Percentiles rank a stretch among this genome's conserved stretches.
phyloP scores from a whole-genome alignment of 2,888 invertebrate species.

The Drosophila quasianomalipes region DNA sequence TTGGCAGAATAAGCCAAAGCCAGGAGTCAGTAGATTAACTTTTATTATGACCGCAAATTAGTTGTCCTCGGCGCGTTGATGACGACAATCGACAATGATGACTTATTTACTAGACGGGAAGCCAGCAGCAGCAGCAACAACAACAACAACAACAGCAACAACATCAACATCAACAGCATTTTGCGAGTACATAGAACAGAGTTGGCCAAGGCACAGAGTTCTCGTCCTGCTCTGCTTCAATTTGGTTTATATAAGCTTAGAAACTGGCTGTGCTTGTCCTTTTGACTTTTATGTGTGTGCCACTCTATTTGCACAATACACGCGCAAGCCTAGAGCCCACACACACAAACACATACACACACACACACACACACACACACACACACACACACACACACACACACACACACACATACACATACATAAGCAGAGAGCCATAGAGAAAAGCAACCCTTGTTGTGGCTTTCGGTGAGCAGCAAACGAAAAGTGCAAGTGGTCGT shows the following conservation, averaged over 20 bases:
- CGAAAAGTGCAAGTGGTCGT: slow-evolving; percentile 80
- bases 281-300: slow-evolving; percentile 60
- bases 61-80: slow-evolving; percentile 81
- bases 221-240: slow-evolving; percentile 25
- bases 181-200: slow-evolving; percentile 48
- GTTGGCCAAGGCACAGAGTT: slow-evolving; percentile 46
- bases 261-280: slow-evolving; percentile 56
- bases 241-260: slow-evolving; percentile 44
- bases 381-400: slow-evolving; percentile 18
- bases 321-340: slow-evolving; percentile 39
- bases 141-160: slow-evolving; percentile 13
- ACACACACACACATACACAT: slow-evolving; percentile 15
- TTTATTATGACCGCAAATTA: slow-evolving; percentile 84
- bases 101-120: slow-evolving; percentile 74
- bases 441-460: slow-evolving; percentile 73
- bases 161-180: slow-evolving; percentile 30
- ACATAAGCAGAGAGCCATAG: slow-evolving; percentile 35
- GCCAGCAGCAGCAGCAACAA: slow-evolving; percentile 29
- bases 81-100: slow-evolving; percentile 81
- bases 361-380: background rate
- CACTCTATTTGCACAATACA: slow-evolving; percentile 62
- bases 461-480: slow-evolving; percentile 56
- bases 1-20: slow-evolving; percentile 35
- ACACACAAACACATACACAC: slow-evolving; percentile 24
- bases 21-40: slow-evolving; percentile 83